These are phyloP conservation scores for Enteromius paludinosus DNA, from an alignment of 2,797 vertebrate species.

Conservation along the genomic window DNA sequence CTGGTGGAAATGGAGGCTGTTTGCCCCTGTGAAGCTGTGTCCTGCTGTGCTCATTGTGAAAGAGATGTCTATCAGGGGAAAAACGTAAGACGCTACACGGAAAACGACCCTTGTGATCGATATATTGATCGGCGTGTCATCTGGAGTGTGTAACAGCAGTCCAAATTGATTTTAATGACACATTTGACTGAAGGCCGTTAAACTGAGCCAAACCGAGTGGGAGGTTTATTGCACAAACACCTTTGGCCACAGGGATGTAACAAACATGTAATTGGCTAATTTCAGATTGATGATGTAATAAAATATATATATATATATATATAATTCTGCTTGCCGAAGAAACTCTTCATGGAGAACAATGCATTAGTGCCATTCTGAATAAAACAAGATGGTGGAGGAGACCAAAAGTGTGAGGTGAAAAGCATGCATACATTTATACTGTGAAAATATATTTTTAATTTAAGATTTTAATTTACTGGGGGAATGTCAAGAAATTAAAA, in stretches of 20 bases:
- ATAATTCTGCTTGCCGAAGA: not conserved
- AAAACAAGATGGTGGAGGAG: not conserved
- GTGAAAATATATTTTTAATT: too few relatives aligned
- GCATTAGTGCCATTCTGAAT: not conserved
- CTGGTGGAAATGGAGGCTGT: slow-evolving; percentile 14
- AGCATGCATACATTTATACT: not conserved
- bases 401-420: not conserved
- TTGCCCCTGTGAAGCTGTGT: not conserved
- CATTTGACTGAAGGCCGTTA: slow-evolving; percentile 10
- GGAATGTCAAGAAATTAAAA: not conserved
- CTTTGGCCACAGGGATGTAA: not conserved
- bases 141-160: slow-evolving; percentile 29
- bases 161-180: slow-evolving; percentile 48
- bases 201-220: not conserved
- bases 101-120: slow-evolving; percentile 44
- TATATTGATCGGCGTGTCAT: slow-evolving; percentile 42
- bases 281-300: not conserved
- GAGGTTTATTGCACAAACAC: slow-evolving; percentile 5
- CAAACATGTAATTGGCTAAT: slow-evolving; percentile 1
- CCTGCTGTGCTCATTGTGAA: slow-evolving; percentile 43
- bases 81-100: slow-evolving; percentile 39
- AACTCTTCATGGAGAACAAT: not conserved
- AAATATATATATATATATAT: too few relatives aligned
- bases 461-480: too few relatives aligned
- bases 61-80: slow-evolving; percentile 30